Conservation (phyloP, 64 coral and sea anemone genomes). For the Montipora foliosa region DNA sequence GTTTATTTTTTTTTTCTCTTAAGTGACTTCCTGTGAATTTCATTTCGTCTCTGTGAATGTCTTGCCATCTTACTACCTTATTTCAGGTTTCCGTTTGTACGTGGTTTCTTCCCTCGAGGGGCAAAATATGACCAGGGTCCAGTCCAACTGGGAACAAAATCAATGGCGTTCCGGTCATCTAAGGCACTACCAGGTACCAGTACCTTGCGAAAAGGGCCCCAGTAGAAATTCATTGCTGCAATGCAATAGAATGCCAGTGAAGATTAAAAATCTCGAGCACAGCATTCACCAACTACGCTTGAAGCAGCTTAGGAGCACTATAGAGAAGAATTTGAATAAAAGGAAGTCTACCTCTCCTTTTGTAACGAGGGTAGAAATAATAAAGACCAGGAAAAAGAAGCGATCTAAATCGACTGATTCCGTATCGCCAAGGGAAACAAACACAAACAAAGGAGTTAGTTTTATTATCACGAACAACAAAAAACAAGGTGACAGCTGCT, state of each 20-base stretch:
- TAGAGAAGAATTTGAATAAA: slow-evolving; percentile 17
- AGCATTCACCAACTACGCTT: slow-evolving; percentile 18
- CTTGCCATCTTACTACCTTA: neutral
- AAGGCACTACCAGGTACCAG: slow-evolving; percentile 22
- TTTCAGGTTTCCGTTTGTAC: neutral
- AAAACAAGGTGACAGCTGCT: neutral
- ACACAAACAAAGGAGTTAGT: neutral
- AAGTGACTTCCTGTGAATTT: neutral
- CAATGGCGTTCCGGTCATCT: slow-evolving; percentile 29
- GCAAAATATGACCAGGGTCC: slow-evolving; percentile 4
- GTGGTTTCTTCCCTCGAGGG: neutral
- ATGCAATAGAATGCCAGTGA: slow-evolving; percentile 48
- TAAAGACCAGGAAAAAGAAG: neutral
- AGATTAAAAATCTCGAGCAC: neutral
- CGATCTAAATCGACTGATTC: neutral
- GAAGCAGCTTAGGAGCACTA: neutral
- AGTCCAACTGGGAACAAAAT: slow-evolving; percentile 38
- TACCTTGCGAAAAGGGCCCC: slow-evolving; percentile 20
- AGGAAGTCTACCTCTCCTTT: neutral
- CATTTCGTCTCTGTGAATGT: neutral
- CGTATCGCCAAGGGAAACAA: neutral
- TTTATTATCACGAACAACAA: neutral
- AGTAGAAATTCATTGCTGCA: slow-evolving; percentile 41
- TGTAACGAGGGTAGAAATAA: slow-evolving; percentile 30
- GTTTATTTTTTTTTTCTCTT: neutral